Base-by-base conservation (phyloP, 1,140 invertebrate species). In the Heliothis subflexa region DNA sequence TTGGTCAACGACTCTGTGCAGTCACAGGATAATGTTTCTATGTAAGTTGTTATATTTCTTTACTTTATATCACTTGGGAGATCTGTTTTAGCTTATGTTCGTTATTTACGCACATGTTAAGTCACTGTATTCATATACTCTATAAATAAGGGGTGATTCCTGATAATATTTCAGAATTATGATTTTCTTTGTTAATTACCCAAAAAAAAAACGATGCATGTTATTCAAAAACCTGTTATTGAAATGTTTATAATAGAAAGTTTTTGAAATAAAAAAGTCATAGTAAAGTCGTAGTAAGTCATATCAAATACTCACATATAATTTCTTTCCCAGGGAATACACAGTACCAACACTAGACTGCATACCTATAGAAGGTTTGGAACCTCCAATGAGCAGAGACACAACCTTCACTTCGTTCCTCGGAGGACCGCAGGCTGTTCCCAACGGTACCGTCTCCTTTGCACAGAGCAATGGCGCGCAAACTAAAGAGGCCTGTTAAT, bases 361-460 rank as follows among this genome's bases (percentile, higher is more conserved):
- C 79, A 92, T 95, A 73, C 94, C 94, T 1, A 88, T 95, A 47
- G 93, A 95, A 80, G 93, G 91, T 12, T 75, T 95, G 47, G 94
- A 95, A 74, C 94, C 94, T 0, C 94, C 94, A 0, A 94, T 95
- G 85, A 96, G 96, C 78, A 95, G 96, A 21, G 96, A 97, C 79
- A 97, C 96, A 16, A 96, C 96, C 33, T 97, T 97, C 84, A 97
- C 96, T 0, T 97, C 96, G 0, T 97, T 97, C 86, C 96, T 97
- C 61, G 96, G 96, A 18, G 91, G 93, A 5, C 90, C 92, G 40
- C 88, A 92, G 28, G 82, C 70, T 10, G 73, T 89, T 21, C 84
- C 88, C 1, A 94, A 94, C 61, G 94, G 92, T 3, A 87, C 71
- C 3, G 79, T 88, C 2, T 80, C 85, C 0, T 87, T 88, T 57